Evolutionary conservation across 2,113 vertebrate genomes (phyloP), one percentile per base, ranked within the genome.

Genomic region (Macquaria australasica): DNA sequence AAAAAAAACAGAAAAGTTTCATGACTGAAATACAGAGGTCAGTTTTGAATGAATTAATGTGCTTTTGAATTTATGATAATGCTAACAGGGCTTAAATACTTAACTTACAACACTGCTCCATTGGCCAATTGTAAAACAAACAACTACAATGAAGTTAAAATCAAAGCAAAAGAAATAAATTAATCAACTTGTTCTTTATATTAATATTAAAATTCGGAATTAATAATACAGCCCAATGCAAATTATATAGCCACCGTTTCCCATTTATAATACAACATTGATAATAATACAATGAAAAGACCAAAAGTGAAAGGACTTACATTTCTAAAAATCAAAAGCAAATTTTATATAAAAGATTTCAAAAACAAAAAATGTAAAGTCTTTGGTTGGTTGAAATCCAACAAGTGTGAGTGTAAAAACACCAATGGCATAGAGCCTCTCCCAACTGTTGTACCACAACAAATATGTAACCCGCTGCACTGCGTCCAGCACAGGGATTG

Each of bases 361-460:
- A 59, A 81, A 91, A 84, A 68, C 43, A 74, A 72, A 82, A 77
- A 82, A 56, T 8, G 28, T 51, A 87, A 87, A 91, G 91, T 96
- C 97, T 96, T 98, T 97, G 97, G 97, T 97, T 97, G 95, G 94
- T 95, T 95, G 95, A 97, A 97, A 96, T 97, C 96, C 94, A 96
- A 96, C 94, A 88, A 92, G 96, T 96, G 96, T 93, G 96, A 97
- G 96, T 95, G 96, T 97, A 88, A 88, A 91, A 91, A 91, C 88
- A 93, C 70, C 34, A 56, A 72, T 83, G 92, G 93, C 93, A 63
- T 87, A 53, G 66, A 73, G 97, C 97, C 95, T 96, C 96, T 98
- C 97, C 97, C 97, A 97, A 97, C 96, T 97, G 96, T 97, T 97
- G 97, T 98, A 99, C 97, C 97, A 97, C 96, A 97, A 97, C 96